phyloP scores from a whole-genome alignment of 2,113 vertebrate genomes.

The Rattus rattus region DNA sequence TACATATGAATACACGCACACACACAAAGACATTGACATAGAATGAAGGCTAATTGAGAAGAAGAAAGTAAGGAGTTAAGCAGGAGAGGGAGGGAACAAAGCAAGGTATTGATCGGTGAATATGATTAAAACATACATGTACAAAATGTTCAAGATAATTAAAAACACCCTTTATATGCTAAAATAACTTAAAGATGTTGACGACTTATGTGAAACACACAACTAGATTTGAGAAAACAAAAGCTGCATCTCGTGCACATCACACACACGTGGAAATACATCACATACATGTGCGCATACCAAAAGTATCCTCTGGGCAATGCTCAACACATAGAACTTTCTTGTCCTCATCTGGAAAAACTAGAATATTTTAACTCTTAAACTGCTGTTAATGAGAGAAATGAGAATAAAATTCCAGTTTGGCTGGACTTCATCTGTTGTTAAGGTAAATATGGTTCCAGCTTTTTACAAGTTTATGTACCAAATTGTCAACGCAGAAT shows the following conservation, averaged over 20 bases:
- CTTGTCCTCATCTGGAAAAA: background rate
- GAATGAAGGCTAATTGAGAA: background rate
- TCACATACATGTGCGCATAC: background rate
- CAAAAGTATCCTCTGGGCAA: background rate
- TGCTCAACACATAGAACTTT: slow-evolving; percentile 2
- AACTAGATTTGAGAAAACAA: slow-evolving; percentile 26
- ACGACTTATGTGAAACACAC: background rate
- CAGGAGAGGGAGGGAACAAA: background rate
- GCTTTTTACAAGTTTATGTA: background rate
- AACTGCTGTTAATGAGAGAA: background rate
- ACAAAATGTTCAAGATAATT: no score
- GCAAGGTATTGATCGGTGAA: background rate
- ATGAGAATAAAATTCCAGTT: background rate
- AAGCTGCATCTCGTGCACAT: background rate
- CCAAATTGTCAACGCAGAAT: background rate
- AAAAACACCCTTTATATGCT: background rate
- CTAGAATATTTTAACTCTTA: background rate
- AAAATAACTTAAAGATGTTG: background rate
- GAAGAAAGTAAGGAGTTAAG: background rate
- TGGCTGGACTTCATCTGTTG: background rate
- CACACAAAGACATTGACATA: background rate
- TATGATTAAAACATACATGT: background rate
- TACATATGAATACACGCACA: accelerated
- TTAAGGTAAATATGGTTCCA: background rate
- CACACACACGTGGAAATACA: no score